These are phyloP conservation scores for Natrix natrix DNA, from an alignment of 2,797 vertebrate genomes.

Conservation along the genomic window DNA sequence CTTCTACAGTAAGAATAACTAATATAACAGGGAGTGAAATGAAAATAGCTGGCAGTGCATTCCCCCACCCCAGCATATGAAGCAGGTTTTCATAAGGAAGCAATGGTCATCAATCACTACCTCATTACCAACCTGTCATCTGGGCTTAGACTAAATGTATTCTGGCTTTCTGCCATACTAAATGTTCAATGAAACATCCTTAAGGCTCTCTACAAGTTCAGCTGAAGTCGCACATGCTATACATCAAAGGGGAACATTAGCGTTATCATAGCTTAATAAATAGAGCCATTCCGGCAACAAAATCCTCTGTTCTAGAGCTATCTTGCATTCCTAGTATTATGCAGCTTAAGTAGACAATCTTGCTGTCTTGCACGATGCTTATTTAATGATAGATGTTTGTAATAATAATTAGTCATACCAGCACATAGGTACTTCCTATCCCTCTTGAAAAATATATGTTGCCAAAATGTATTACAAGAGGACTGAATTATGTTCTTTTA, in stretches of 20 bases:
- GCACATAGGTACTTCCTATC: constrained; percentile 42
- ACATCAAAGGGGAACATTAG: constrained; percentile 80
- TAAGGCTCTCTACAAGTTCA: constrained; percentile 83
- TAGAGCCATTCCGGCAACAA: constrained; percentile 73
- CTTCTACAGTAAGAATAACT: constrained; percentile 68
- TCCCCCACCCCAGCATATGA: constrained; percentile 74
- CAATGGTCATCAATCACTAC: constrained; percentile 83
- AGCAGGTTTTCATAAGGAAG: constrained; percentile 81
- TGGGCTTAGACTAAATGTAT: constrained; percentile 82
- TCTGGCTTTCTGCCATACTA: constrained; percentile 83
- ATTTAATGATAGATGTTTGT: constrained; percentile 75
- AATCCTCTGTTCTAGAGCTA: constrained; percentile 74
- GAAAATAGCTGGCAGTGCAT: constrained; percentile 74
- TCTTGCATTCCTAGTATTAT: constrained; percentile 70
- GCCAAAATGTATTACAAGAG: constrained; percentile 9
- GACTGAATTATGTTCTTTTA: neutral
- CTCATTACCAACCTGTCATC: constrained; percentile 84
- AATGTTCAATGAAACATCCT: constrained; percentile 88
- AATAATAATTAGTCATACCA: constrained; percentile 70
- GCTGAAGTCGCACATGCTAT: constrained; percentile 78
- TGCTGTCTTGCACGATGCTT: constrained; percentile 77
- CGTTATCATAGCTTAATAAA: constrained; percentile 81
- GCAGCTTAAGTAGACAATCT: constrained; percentile 73
- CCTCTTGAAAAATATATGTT: constrained; percentile 34
- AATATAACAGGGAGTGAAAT: constrained; percentile 70